Base-by-base conservation (phyloP, 2,888 invertebrate genomes). In the Xylota sylvarum region DNA sequence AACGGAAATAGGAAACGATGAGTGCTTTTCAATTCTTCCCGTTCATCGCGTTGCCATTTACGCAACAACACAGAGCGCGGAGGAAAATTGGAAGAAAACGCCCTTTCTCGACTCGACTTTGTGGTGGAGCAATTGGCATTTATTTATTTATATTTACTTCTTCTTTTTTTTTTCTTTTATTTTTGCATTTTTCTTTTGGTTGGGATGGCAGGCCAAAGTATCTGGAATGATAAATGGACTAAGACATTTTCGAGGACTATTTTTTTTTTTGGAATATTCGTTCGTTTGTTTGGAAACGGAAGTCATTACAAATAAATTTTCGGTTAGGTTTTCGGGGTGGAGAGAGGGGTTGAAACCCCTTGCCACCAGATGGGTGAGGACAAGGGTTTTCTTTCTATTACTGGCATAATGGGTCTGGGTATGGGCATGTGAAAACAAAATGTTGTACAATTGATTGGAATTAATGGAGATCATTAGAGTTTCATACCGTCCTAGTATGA, bases 31-130 rank as follows among this genome's bases (percentile, higher is more conserved):
- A 86, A 82, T 82, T 86, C 86, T 78, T 86, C 73, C 86, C 73
- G 86, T 86, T 86, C 82, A 86, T 82, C 86, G 86, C 82, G 67
- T 73, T 82, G 73, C 82, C 73, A 86, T 86, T 86, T 86, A 73
- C 62, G 69, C 48, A 67, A 55, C 67, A 77, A 69, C 46, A 62
- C 46, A 60, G 56, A 60, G n/a, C n/a, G n/a, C n/a, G n/a, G 56
- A 56, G 10, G 55, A 32, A 56, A 43, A 43, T 5, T 10, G 60
- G n/a, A 30, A 10, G 27, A 73, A 73, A 74, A 85, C 70, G 70
- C 80, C 80, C 58, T 80, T 50, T 62, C 37, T 37, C 37, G 37
- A 37, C 9, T 7, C 46, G 30, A 35, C 46, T 73, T 12, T n/a
- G 40, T 65, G 35, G 52, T 27, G 67, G 40, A 69, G 60, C 52